These are phyloP conservation scores for Phyto melanocephala DNA, from an alignment of 2,888 invertebrate species.

Conservation along the genomic window DNA sequence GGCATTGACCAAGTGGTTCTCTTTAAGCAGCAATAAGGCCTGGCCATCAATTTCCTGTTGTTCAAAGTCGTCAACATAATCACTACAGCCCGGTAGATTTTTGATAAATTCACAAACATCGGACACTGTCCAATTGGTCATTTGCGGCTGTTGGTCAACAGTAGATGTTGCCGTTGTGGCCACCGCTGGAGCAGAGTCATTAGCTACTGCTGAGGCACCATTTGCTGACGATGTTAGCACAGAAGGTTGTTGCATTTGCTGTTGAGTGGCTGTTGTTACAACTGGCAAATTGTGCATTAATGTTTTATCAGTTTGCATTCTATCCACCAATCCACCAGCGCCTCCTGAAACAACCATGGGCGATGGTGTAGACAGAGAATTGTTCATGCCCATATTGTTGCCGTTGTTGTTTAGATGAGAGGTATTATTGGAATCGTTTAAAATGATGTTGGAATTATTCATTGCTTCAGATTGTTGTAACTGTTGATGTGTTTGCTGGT, in stretches of 20 bases:
- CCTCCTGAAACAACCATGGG: not conserved
- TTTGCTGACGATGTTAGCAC: not conserved
- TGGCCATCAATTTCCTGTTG: constrained; percentile 98
- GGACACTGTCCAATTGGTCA: constrained; percentile 83
- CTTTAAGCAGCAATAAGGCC: constrained; percentile 93
- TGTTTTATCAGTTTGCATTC: constrained; percentile 68
- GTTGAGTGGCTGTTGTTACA: constrained; percentile 6
- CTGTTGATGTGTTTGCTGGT: constrained; percentile 43
- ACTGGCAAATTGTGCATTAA: constrained; percentile 47
- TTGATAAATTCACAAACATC: constrained; percentile 95
- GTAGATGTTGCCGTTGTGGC: constrained; percentile 7
- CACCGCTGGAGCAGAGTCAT: constrained; percentile 18
- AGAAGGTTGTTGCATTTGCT: constrained; percentile 25
- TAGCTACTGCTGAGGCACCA: not conserved
- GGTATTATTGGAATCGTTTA: constrained; percentile 14
- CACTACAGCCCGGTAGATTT: constrained; percentile 92
- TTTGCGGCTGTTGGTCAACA: constrained; percentile 72
- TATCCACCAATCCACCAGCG: constrained; percentile 63
- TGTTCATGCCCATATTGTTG: constrained; percentile 30
- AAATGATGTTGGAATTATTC: constrained; percentile 49
- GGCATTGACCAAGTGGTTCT: constrained; percentile 95
- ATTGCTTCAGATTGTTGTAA: constrained; percentile 35
- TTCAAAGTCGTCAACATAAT: constrained; percentile 96
- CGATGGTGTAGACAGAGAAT: constrained; percentile 17
- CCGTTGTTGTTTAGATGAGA: constrained; percentile 11